Base-by-base conservation (phyloP, 2,113 vertebrate species). In the Mustela lutreola region DNA sequence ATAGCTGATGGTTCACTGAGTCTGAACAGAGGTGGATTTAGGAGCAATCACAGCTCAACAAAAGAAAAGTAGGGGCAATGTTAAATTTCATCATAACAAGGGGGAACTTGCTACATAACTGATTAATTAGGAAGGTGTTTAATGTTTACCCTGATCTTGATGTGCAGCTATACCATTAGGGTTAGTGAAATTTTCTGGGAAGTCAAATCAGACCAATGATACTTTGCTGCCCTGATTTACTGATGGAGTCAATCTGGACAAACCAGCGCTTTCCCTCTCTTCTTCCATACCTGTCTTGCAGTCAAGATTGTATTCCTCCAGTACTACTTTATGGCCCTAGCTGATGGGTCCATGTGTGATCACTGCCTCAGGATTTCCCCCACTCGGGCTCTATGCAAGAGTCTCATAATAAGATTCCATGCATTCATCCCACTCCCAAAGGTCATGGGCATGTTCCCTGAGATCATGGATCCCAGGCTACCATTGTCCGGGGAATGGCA, bases 171-270 rank as follows among this genome's bases (percentile, higher is more conserved):
- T 70, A 65, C 22, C 19, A 4, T 73, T 75, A 48, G 45, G 36
- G 67, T 70, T 36, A 78, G 39, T 87, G 67, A 56, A 53, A 62
- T 42, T 87, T 94, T 65, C 91, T 97, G 26, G n/a, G 75, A 42
- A 39, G 60, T 63, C 78, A 87, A 90, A 70, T 70, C 65, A 86
- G 21, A 70, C 22, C 7, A 5, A 65, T 73, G 42, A 71, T 88
- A 48, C 60, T 48, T 93, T 65, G 10, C 11, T 84, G 56, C 63
- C 79, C 67, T 78, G 33, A 89, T 73, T 81, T 79, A 65, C 81
- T 86, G 39, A 67, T 28, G 18, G 42, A 94, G 73, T 75, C 50
- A 87, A 11, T 56, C 48, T 88, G n/a, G 11, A 86, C 70, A 70
- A 19, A 80, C 21, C 28, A 95, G 75, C 56, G 36, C 53, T 95